Evolutionary conservation across 2,888 invertebrate species (phyloP), one percentile per base, ranked within the genome.

Genomic region (Unio delphinus): DNA sequence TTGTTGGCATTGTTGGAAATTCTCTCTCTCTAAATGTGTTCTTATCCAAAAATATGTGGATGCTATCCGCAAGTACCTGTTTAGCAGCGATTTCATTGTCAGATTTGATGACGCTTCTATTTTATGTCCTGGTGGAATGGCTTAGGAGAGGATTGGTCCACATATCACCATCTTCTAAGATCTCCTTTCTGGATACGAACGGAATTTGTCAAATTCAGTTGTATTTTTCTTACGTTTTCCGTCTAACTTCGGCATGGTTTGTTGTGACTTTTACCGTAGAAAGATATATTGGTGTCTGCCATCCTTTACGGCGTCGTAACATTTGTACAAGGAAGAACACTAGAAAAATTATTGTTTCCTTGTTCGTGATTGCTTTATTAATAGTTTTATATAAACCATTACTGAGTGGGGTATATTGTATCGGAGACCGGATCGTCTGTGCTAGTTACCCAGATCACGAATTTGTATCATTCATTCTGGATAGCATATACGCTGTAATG

Each of bases 31-130:
- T 95, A 0, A 92, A 92, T 76, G 94, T 96, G 0, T 95, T 96
- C 85, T 94, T 94, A 56, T 95, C 94, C 76, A 90, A 95, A 68
- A 91, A 93, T 55, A 92, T 93, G 74, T 92, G 94, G 17, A 72
- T 80, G 4, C 80, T 87, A 66, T 95, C 95, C 0, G 95, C 95
- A 0, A 94, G 94, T 75, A 93, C 93, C 78, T 96, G 96, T 87
- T 90, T 96, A 72, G 93, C 94, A 0, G 94, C 94, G 0, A 89
- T 96, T 64, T 95, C 95, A 71, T 95, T 95, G 86, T 94, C 94
- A 0, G 91, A 94, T 5, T 95, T 95, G 80, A 89, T 95, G 23
- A 84, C 93, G 0, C 92, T 93, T 18, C 88, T 95, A 1, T 91
- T 95, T 60, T 88, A 86, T 71, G 88, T 88, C 11, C 78, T 87